Percentiles rank a stretch among this genome's conserved stretches.
These are phyloP conservation scores for Heliothis subflexa DNA, from an alignment of 1,140 invertebrate species.

Conservation along the genomic window DNA sequence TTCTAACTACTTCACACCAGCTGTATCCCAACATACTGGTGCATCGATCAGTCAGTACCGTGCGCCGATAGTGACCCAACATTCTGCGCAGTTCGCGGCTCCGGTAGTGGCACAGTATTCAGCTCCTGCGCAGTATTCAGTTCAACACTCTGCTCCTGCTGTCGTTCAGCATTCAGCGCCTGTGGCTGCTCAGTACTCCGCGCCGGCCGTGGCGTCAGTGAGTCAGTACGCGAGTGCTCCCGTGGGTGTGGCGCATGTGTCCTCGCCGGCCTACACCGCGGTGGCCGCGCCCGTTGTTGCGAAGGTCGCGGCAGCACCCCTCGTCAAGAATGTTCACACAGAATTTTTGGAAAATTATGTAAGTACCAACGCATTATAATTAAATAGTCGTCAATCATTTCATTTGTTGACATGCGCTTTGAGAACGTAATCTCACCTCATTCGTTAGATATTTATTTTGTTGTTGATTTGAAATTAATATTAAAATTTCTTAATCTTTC, in stretches of 20 bases:
- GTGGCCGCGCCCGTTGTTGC: constrained; percentile 53
- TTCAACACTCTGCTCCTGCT: constrained; percentile 59
- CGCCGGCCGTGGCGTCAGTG: constrained; percentile 57
- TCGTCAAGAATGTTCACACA: constrained; percentile 86
- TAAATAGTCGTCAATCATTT: not conserved
- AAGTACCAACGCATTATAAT: constrained; percentile 65
- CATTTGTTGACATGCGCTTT: not conserved
- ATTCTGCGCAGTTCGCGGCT: constrained; percentile 36
- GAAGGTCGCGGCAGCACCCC: constrained; percentile 48
- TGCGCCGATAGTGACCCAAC: constrained; percentile 52
- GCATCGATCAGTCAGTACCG: constrained; percentile 40
- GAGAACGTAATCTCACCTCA: no score
- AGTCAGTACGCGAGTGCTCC: constrained; percentile 49
- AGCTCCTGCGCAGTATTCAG: constrained; percentile 57
- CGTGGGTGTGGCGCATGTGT: constrained; percentile 37
- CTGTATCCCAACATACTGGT: constrained; percentile 12
- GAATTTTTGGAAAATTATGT: constrained; percentile 88
- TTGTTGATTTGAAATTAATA: no score
- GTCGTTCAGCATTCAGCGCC: constrained; percentile 57
- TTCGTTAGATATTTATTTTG: no score
- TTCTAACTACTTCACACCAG: constrained; percentile 40
- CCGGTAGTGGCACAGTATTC: constrained; percentile 60
- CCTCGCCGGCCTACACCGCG: constrained; percentile 32
- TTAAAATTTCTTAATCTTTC: no score
- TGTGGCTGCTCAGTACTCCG: constrained; percentile 49